Evolutionary conservation across 2,113 vertebrate species (phyloP).

Genomic region (Pachyramphus minor): DNA sequence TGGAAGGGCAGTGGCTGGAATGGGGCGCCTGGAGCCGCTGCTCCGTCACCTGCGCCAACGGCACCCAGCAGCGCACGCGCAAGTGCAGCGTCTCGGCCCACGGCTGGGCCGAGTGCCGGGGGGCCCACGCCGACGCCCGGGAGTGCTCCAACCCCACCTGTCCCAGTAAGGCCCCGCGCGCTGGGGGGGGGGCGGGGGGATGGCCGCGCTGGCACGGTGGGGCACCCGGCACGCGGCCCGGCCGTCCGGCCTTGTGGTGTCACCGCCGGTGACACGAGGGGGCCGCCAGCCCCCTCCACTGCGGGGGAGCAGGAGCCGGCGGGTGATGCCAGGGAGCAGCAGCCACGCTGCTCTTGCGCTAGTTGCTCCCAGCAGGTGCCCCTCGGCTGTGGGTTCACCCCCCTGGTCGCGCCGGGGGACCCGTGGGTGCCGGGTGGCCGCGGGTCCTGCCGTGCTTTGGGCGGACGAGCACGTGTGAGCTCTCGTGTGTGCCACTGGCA

Average conservation of each 20-base stretch:
- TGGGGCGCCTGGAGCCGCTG: conserved; percentile 93
- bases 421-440: not conserved
- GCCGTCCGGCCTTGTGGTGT: not conserved
- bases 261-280: not conserved
- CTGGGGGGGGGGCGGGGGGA: not conserved
- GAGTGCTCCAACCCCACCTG: conserved; percentile 88
- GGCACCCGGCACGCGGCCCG: not conserved
- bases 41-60: conserved; percentile 88
- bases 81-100: conserved; percentile 88
- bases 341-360: rapidly evolving
- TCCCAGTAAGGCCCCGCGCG: conserved; percentile 76
- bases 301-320: not conserved
- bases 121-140: conserved; percentile 86
- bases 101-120: conserved; percentile 90
- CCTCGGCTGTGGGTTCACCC: not conserved
- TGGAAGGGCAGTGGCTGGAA: conserved; percentile 97
- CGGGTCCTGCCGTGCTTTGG: not conserved
- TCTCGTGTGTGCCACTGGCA: rapidly evolving
- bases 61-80: conserved; percentile 89
- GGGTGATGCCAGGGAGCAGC: not conserved
- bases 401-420: not conserved
- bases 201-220: not conserved
- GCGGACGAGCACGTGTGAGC: not conserved
- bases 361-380: not conserved
- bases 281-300: not conserved